Evolutionary conservation across 2,797 vertebrate species (phyloP).

Genomic region (Lycodopsis pacificus): DNA sequence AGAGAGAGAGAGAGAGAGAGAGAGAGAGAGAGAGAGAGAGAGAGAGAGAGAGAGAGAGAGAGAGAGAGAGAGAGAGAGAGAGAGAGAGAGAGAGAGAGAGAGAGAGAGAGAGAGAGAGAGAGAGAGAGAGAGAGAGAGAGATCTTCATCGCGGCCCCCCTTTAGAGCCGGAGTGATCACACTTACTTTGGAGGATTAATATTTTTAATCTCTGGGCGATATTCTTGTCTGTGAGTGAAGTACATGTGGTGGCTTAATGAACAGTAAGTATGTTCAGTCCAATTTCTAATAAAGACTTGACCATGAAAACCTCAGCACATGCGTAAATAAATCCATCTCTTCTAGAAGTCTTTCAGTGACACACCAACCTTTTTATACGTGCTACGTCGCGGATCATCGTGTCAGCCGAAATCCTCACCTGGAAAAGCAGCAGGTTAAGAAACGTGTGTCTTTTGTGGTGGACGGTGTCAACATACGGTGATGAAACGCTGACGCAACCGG

Average conservation of each 20-base stretch:
- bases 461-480: constrained; percentile 33
- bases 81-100: no score
- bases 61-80: no score
- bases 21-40: no score
- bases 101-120: no score
- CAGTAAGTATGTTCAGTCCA: neutral
- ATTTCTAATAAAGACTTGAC: neutral
- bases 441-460: neutral
- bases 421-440: constrained; percentile 11
- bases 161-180: neutral
- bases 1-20: no score
- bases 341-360: neutral
- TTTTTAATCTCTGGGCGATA: constrained; percentile 24
- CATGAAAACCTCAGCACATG: neutral
- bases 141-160: no score
- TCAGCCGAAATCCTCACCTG: neutral
- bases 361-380: neutral
- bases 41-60: no score
- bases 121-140: no score
- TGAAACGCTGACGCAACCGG: constrained; percentile 34
- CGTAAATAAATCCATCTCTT: neutral
- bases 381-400: neutral
- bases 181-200: constrained; percentile 43
- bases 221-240: constrained; percentile 1
- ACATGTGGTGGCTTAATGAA: neutral